Conservation (phyloP, 2,797 vertebrate genomes). For the Pseudochirops cupreus region DNA sequence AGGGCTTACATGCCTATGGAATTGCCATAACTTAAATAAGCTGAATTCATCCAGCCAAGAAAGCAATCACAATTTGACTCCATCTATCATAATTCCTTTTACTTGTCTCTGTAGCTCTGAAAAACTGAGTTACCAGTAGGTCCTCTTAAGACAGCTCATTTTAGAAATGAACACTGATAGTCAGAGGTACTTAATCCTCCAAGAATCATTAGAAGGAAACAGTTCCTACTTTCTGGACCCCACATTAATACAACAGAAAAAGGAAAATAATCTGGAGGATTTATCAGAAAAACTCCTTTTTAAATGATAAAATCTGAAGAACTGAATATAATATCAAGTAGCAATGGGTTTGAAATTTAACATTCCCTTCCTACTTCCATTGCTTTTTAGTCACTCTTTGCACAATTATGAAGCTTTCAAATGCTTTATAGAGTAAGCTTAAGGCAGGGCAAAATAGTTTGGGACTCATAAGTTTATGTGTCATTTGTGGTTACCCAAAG, state of each 20-base stretch:
- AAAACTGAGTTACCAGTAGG: background rate
- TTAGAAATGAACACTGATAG: background rate
- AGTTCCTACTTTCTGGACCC: background rate
- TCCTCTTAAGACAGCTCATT: constrained; percentile 26
- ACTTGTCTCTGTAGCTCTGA: constrained; percentile 6
- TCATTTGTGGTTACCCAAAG: constrained; percentile 42
- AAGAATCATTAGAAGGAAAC: background rate
- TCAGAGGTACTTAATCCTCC: background rate
- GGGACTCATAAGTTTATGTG: constrained; percentile 41
- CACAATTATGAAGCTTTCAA: background rate
- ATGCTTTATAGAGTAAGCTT: constrained; percentile 27
- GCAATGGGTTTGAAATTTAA: background rate
- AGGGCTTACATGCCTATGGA: constrained; percentile 29
- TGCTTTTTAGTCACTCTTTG: background rate
- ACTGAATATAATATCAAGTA: background rate
- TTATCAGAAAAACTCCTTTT: background rate
- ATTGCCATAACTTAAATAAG: constrained; percentile 8
- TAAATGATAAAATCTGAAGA: background rate
- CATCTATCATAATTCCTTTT: background rate
- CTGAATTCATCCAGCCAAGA: background rate
- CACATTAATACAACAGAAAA: background rate
- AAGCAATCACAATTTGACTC: constrained; percentile 6
- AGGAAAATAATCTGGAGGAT: background rate
- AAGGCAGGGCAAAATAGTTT: constrained; percentile 21
- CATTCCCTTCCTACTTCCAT: background rate